These are phyloP conservation scores for Heliconius ethilla DNA, from an alignment of 2,888 invertebrate genomes.

Conservation along the genomic window DNA sequence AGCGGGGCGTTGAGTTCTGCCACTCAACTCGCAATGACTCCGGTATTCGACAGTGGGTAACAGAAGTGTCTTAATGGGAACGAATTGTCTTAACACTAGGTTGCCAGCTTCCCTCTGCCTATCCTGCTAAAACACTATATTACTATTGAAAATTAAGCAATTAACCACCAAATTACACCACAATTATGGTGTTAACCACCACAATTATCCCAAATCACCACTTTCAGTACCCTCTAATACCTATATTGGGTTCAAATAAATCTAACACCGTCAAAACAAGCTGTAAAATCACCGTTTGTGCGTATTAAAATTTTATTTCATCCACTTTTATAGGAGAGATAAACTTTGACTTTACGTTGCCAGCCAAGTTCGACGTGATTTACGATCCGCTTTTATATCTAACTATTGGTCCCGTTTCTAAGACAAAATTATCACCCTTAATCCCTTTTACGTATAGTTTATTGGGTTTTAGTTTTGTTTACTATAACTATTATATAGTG, in stretches of 20 bases:
- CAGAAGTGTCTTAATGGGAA: neutral
- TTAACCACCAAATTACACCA: neutral
- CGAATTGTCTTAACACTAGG: neutral
- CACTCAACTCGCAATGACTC: neutral
- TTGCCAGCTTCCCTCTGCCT: neutral
- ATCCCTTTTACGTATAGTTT: slow-evolving; percentile 22
- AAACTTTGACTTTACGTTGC: slow-evolving; percentile 38
- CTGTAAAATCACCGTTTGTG: slow-evolving; percentile 38
- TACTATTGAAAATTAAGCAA: neutral
- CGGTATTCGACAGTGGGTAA: neutral
- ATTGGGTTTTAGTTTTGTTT: slow-evolving; percentile 1
- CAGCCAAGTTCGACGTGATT: slow-evolving; percentile 35
- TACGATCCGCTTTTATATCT: slow-evolving; percentile 29
- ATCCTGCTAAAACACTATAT: neutral
- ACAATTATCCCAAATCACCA: neutral
- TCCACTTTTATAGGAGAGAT: slow-evolving; percentile 39
- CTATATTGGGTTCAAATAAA: slow-evolving; percentile 33
- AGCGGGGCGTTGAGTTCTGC: neutral
- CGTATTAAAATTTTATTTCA: slow-evolving; percentile 39
- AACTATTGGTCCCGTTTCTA: neutral
- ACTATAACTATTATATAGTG: slow-evolving; percentile 2
- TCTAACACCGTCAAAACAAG: slow-evolving; percentile 34
- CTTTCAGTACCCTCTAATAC: slow-evolving; percentile 6
- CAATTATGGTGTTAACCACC: neutral
- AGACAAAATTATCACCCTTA: slow-evolving; percentile 16